These are phyloP conservation scores for Macroglossus sobrinus DNA, from an alignment of 2,113 vertebrate species.

Conservation along the genomic window DNA sequence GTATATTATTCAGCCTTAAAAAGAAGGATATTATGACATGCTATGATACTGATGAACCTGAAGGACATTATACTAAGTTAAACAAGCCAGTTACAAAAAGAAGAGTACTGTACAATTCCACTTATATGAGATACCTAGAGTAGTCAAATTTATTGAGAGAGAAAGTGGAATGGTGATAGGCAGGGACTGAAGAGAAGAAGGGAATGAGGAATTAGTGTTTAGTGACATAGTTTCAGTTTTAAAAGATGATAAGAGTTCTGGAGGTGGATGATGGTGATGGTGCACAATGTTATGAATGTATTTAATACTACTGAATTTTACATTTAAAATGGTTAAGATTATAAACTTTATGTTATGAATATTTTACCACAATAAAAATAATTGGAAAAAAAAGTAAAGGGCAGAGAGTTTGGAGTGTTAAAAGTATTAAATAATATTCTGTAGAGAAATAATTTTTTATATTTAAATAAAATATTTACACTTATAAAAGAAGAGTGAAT, in stretches of 20 bases:
- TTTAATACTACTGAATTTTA: background rate
- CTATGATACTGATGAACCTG: background rate
- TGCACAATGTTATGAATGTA: background rate
- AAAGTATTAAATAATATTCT: background rate
- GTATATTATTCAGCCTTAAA: background rate
- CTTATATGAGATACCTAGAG: background rate
- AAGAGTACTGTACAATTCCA: background rate
- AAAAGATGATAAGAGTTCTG: background rate
- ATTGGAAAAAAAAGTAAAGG: background rate
- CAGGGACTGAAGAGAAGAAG: background rate
- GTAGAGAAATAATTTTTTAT: background rate
- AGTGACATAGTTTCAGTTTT: background rate
- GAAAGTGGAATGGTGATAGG: background rate
- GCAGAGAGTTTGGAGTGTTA: background rate
- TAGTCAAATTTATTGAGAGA: background rate
- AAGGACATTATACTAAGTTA: background rate
- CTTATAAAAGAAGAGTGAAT: background rate
- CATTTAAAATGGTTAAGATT: background rate
- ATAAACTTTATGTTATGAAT: background rate
- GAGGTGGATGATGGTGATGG: background rate
- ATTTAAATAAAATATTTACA: background rate
- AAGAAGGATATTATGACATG: background rate
- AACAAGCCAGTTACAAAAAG: slow-evolving; percentile 9
- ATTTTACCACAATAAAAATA: background rate
- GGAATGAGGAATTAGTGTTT: background rate